Conservation (phyloP, 35 echinoderm and acorn worm genomes). For the Acanthaster planci region DNA sequence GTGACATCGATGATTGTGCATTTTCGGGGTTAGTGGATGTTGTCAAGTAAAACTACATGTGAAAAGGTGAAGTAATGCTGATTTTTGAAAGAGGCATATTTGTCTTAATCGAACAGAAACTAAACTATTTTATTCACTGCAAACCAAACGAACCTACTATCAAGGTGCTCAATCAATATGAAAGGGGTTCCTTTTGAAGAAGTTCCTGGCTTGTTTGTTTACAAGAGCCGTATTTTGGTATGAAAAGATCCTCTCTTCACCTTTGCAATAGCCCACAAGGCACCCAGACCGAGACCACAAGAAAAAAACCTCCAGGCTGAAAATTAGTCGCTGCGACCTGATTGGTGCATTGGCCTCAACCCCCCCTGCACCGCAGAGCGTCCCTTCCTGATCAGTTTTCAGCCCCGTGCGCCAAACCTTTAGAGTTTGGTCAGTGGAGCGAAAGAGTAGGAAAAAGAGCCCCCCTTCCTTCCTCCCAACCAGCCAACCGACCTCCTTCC, state of each 20-base stretch:
- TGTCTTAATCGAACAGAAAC: too few species aligned
- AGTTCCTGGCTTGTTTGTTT: too few species aligned
- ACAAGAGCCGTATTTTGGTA: not conserved
- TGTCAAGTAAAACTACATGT: too few species aligned
- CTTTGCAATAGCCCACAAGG: not conserved
- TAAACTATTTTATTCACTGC: too few species aligned
- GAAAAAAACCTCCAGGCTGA: not conserved
- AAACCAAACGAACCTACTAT: too few species aligned
- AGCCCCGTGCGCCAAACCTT: slow-evolving; percentile 14
- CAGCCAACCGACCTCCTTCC: too few species aligned
- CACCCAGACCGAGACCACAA: not conserved
- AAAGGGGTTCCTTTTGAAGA: too few species aligned
- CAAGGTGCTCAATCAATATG: too few species aligned
- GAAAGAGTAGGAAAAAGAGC: slow-evolving; percentile 10
- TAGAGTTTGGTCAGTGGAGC: slow-evolving; percentile 19
- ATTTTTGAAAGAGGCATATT: too few species aligned
- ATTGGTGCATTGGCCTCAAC: not conserved
- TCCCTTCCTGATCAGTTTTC: slow-evolving; percentile 6
- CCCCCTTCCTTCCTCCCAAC: not conserved
- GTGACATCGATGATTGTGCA: too few species aligned
- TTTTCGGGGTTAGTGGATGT: too few species aligned
- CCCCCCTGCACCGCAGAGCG: not conserved
- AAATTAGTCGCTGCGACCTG: slow-evolving; percentile 12
- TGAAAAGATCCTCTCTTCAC: not conserved
- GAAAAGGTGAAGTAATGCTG: too few species aligned